Percentiles rank a stretch among this genome's conserved stretches.
Conservation (phyloP, 1,140 invertebrate genomes). For the Brachionus koreanus region DNA sequence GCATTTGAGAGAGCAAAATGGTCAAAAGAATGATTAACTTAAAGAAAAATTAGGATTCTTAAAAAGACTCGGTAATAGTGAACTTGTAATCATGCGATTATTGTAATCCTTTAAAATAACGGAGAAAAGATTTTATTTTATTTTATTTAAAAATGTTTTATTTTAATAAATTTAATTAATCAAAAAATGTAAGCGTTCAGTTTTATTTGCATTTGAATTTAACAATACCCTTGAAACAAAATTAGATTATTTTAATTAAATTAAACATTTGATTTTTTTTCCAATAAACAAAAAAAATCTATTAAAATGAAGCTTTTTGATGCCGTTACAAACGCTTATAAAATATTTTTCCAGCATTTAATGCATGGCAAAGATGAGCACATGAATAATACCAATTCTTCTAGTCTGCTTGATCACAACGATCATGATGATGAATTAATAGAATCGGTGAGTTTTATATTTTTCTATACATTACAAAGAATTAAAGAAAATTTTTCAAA, state of each 20-base stretch:
- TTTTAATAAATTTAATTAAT: no score
- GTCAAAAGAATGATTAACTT: no score
- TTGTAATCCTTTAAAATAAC: no score
- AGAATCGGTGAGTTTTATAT: neutral
- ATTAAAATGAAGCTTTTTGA: neutral
- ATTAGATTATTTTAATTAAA: neutral
- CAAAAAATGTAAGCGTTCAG: no score
- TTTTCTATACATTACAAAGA: neutral
- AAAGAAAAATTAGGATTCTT: no score
- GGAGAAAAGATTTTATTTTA: no score
- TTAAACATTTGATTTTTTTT: neutral
- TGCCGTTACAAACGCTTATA: neutral
- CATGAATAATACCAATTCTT: neutral
- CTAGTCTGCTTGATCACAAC: neutral
- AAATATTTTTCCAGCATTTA: slow-evolving; percentile 19
- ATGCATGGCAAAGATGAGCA: neutral
- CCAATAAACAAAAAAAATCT: neutral
- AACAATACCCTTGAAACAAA: neutral
- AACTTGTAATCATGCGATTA: no score
- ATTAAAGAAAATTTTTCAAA: neutral
- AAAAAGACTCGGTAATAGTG: no score
- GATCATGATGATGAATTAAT: slow-evolving; percentile 13
- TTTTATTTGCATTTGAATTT: no score
- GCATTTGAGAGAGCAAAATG: no score
- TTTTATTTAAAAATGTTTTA: no score